A percentile compares a stretch with the other conserved stretches of the same genome.
Conservation (phyloP, 1,140 invertebrate genomes). For the Homalodisca vitripennis region DNA sequence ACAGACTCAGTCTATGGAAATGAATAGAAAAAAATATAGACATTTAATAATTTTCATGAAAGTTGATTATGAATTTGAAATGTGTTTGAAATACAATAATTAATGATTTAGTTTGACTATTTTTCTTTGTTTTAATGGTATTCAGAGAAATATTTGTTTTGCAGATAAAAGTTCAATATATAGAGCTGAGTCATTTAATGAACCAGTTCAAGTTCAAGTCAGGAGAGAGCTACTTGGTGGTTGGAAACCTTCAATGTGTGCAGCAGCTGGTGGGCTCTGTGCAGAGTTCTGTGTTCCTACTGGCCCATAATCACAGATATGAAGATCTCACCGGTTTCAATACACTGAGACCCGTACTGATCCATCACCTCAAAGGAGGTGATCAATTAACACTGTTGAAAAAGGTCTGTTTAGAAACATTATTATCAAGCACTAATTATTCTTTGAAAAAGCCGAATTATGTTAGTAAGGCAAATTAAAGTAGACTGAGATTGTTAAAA, state of each 20-base stretch:
- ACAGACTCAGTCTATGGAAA: no score
- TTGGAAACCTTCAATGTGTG: not conserved
- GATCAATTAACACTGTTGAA: not conserved
- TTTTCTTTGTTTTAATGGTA: no score
- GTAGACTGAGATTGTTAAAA: no score
- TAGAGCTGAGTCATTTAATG: not conserved
- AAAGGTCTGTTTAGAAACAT: not conserved
- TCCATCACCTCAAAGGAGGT: not conserved
- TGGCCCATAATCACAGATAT: not conserved
- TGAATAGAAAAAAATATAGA: no score
- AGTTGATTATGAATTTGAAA: no score
- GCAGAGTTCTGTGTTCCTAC: not conserved
- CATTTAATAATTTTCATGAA: no score
- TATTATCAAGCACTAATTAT: no score
- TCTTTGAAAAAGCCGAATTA: no score
- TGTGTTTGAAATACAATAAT: no score
- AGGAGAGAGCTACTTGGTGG: not conserved
- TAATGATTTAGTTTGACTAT: no score
- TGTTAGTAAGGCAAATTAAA: no score
- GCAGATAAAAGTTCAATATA: not conserved
- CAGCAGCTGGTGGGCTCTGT: not conserved
- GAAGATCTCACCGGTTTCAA: not conserved
- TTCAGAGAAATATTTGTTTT: not conserved
- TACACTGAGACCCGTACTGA: not conserved
- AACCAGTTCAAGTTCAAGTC: not conserved